Evolutionary conservation across 2,797 vertebrate genomes (phyloP), one percentile per base, ranked within the genome.

Genomic region (Botia almorhae): DNA sequence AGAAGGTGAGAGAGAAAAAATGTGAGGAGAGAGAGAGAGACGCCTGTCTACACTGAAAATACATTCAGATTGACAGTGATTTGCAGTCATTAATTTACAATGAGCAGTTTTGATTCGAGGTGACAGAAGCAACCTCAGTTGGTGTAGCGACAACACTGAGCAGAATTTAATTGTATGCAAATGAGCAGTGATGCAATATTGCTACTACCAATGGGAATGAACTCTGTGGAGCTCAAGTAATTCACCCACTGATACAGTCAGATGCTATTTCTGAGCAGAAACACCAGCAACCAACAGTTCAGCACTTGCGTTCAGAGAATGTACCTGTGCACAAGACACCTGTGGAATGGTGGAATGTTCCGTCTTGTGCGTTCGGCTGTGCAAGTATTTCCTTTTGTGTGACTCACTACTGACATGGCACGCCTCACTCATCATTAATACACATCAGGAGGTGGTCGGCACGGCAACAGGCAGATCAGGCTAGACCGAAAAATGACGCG

Each of bases 401-500:
- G 56, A 48, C 69, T 81, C 78, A 71, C 78, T 51, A 23, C 29
- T 43, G 77, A 70, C 74, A 69, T 65, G 33, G 74, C 69, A 56
- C 74, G 51, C 70, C 70, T 39, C 65, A 51, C 78, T 53, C 78
- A 64, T 83, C 84, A 85, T 80, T 80, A 78, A 83, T 72, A 81
- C 69, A 5, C 43, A 72, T 67, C 55, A 64, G 64, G 69, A 78
- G 60, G 69, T 74, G 70, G 75, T 58, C 50, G 69, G 75, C 79
- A 68, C 70, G 56, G 81, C 76, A 77, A 74, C 73, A 65, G 53
- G 53, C 70, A 76, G 68, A 56, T 51, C 81, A 76, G 80, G 71
- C 80, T 81, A 81, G 80, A 74, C 78, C 81, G 83, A 65, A 77
- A 82, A 81, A 86, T 83, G 87, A 81, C 74, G 86, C 81, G 83